Evolutionary conservation across 2,797 vertebrate species (phyloP).

Genomic region (Pitangus sulphuratus): DNA sequence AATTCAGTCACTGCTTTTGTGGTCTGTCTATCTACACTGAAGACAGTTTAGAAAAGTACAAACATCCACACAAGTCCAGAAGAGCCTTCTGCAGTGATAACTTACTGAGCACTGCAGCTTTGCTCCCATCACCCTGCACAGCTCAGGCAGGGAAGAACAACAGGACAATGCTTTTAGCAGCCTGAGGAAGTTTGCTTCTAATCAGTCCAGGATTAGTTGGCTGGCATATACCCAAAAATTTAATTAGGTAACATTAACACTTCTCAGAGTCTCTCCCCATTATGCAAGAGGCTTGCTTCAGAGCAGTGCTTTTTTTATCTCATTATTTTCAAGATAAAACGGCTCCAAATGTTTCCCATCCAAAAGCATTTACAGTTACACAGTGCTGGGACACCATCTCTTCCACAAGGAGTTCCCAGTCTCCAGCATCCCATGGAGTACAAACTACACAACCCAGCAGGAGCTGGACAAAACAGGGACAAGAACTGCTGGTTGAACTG

Average conservation of each 20-base stretch:
- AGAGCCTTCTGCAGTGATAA: neutral
- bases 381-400: neutral
- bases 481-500: neutral
- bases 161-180: neutral
- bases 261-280: neutral
- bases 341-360: neutral
- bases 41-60: neutral
- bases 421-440: neutral
- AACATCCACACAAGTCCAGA: neutral
- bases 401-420: neutral
- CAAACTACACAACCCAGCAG: neutral
- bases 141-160: neutral
- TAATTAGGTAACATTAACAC: neutral
- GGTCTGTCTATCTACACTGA: neutral
- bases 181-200: neutral
- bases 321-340: neutral
- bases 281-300: neutral
- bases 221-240: neutral
- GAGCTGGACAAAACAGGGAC: neutral
- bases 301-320: neutral
- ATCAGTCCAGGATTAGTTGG: neutral
- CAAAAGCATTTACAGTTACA: neutral
- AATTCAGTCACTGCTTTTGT: neutral
- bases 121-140: accelerated
- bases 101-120: neutral